phyloP scores from a whole-genome alignment of 1,140 invertebrate species.

The Bombus impatiens region DNA sequence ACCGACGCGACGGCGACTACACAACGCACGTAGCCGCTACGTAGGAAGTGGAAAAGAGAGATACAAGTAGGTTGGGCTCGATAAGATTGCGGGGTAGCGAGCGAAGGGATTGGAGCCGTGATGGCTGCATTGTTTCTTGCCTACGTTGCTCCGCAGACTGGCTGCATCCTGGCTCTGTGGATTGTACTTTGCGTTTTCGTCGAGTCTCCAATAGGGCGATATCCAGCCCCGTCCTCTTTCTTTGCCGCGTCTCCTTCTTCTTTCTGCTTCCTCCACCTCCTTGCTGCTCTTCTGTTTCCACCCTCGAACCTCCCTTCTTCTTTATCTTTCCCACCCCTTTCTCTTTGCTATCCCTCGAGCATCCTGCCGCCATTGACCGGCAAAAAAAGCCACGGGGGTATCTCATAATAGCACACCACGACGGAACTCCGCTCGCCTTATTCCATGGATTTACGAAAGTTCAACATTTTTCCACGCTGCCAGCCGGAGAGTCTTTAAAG shows the following conservation, averaged over 20 bases:
- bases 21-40: background rate
- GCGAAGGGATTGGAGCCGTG: constrained; percentile 64
- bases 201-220: constrained; percentile 70
- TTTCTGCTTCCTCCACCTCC: background rate
- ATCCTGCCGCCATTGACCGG: constrained; percentile 54
- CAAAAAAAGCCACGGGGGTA: constrained; percentile 54
- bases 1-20: too few relatives aligned
- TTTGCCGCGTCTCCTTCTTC: constrained; percentile 21
- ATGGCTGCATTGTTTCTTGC: constrained; percentile 78
- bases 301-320: constrained; percentile 12
- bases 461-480: constrained; percentile 35
- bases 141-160: constrained; percentile 72
- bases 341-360: background rate
- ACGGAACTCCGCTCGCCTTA: constrained; percentile 41
- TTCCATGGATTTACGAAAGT: constrained; percentile 56
- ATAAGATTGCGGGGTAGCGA: constrained; percentile 62
- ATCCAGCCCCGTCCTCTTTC: constrained; percentile 34
- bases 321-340: background rate
- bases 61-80: constrained; percentile 50
- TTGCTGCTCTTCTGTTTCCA: background rate
- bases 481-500: constrained; percentile 30
- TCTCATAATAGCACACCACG: constrained; percentile 52
- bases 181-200: constrained; percentile 76
- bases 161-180: constrained; percentile 64
- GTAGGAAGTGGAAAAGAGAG: constrained; percentile 19